Evolutionary conservation across 2,888 invertebrate species (phyloP), one percentile per base, ranked within the genome.

Genomic region (Lasiommata megera): DNA sequence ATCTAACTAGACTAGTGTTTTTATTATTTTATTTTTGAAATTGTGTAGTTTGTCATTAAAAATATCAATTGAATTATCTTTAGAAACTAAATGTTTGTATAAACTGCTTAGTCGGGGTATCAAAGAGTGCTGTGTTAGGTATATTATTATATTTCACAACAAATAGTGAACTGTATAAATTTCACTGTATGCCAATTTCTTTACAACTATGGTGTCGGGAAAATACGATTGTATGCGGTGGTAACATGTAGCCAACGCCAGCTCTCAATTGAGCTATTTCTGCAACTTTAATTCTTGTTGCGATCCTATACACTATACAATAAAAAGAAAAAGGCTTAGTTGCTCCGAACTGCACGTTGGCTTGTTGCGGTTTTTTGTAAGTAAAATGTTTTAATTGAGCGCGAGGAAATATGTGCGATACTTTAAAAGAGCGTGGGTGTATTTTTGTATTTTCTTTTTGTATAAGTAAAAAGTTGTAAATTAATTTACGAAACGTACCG

Each of bases 201-300:
- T 62, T 55, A 58, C 56, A 51, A 54, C 58, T 52, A 65, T 67
- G 62, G 58, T 67, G 56, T 61, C 58, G 61, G 57, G 59, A n/a
- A 61, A 67, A 67, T 64, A 63, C 61, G 58, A 64, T 62, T 64
- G 67, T 60, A 60, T 67, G 61, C 58, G 61, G 56, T 55, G 61
- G 51, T 62, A 62, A 62, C 59, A 50, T 56, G 55, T 57, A 61
- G 59, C 55, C 53, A 51, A 58, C 54, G 55, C 52, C 44, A 53
- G 51, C 41, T 55, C 48, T 53, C 59, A 53, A 56, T 63, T 59
- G 63, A 55, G 59, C 51, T 59, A 61, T 64, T 58, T 59, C 55
- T 55, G 48, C 56, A 48, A 23, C 58, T 56, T 40, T 63, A 53
- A 57, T 57, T 43, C 56, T 52, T 40, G 31, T 47, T 44, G 11